phyloP scores from a whole-genome alignment of 2,888 invertebrate genomes.

The Lacanobia wlatinum region DNA sequence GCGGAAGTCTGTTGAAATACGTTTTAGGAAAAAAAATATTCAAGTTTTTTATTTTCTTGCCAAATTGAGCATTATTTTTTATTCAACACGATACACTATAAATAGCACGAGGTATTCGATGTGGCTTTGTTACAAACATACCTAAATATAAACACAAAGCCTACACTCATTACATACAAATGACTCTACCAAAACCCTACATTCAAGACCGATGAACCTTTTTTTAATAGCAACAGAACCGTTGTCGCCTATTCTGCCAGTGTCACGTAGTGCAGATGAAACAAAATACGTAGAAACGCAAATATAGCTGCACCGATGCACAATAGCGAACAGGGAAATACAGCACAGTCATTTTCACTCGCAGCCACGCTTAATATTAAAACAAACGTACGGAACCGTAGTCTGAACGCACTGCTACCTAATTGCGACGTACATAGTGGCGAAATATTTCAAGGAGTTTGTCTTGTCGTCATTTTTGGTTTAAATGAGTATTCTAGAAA shows the following conservation, averaged over 20 bases:
- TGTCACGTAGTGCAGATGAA: constrained; percentile 17
- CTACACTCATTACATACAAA: not conserved
- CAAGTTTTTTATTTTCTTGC: too few species aligned
- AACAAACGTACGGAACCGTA: constrained; percentile 33
- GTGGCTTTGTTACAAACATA: not conserved
- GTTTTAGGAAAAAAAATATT: too few species aligned
- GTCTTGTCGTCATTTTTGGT: not conserved
- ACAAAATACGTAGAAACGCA: constrained; percentile 21
- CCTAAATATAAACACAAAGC: not conserved
- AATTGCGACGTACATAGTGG: constrained; percentile 34
- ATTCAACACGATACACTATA: too few species aligned
- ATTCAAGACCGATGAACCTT: constrained; percentile 1
- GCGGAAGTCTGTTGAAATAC: too few species aligned
- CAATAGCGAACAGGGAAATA: constrained; percentile 21
- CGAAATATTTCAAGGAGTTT: constrained; percentile 12
- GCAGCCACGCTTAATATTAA: constrained; percentile 39
- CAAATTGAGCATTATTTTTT: too few species aligned
- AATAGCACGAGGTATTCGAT: not conserved
- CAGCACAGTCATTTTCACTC: constrained; percentile 39
- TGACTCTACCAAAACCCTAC: not conserved
- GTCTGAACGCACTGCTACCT: constrained; percentile 16
- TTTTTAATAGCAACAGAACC: too few species aligned
- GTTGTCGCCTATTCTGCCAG: too few species aligned
- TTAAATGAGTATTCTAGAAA: not conserved
- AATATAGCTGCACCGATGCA: constrained; percentile 43